Evolutionary conservation across 2,888 invertebrate genomes (phyloP), one percentile per base, ranked within the genome.

Genomic region (Helobdella robusta): DNA sequence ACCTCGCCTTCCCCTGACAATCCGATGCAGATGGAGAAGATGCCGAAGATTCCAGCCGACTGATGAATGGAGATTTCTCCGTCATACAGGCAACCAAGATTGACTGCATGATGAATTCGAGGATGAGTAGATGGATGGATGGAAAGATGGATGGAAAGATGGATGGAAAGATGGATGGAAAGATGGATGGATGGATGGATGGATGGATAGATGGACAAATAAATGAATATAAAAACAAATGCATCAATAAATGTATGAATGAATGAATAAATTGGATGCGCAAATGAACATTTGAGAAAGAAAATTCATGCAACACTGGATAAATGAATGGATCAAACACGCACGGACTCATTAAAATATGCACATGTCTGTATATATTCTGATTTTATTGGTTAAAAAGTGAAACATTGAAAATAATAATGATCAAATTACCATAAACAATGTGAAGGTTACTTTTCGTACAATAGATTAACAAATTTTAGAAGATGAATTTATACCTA

Each of bases 61-160:
- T 75, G 50, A 73, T 73, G 72, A 78, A 78, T 25, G 77, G 77
- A 25, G 77, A 76, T 66, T 77, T 78, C 59, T 75, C 76, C 32
- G 76, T 74, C 75, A 78, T 76, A 18, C 76, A 73, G 3, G 78
- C 77, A 34, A 76, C 77, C 59, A 78, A 75, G 5, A 78, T 73
- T 44, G 76, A 74, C 77, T 78, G 70, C 6, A 30, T 20, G 35
- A 50, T 46, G 15, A 46, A 58, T 40, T 18, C 5, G 11, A 8
- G 20, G 20, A 8, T 6, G 58, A n/a, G n/a, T n/a, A n/a, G n/a
- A n/a, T n/a, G n/a, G n/a, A n/a, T n/a, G n/a, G n/a, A n/a, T n/a
- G n/a, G n/a, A n/a, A n/a, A n/a, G n/a, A n/a, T n/a, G n/a, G n/a
- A n/a, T n/a, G n/a, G n/a, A n/a, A n/a, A n/a, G n/a, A n/a, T n/a